Base-by-base conservation (phyloP, 2,888 invertebrate genomes). In the Stenotaenia linearis region DNA sequence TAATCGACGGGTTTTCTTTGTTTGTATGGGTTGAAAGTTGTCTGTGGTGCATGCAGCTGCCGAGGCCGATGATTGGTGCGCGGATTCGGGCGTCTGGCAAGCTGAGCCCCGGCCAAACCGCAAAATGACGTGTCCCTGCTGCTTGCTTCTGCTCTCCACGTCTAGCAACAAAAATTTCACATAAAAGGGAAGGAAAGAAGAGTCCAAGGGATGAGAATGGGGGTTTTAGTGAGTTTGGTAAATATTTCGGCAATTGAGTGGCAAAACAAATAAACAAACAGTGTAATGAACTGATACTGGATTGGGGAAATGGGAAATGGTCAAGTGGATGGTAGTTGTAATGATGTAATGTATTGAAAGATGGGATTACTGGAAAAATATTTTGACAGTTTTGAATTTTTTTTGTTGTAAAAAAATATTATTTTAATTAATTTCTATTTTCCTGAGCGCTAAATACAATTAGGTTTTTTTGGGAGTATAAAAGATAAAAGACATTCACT, bases 81-180 rank as follows among this genome's bases (percentile, higher is more conserved):
- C n/a, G 69, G 25, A 25, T 15, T 69, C 69, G 69, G 69, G 25
- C 69, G 69, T 69, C 69, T 69, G 69, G 69, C 69, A 28, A 69
- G 69, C 69, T 69, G 69, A 69, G 69, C 69, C 69, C 69, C 69
- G 69, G 69, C 69, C 69, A 69, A 69, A 69, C 69, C 69, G 69
- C 69, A 69, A 69, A 69, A 69, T 69, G 69, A 69, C 69, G 69
- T 69, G 69, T 69, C 69, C 69, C 69, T 69, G 69, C 69, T 69
- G 69, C 69, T 69, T 69, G 69, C 28, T 69, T 69, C 69, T 69
- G 25, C 69, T 28, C 69, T 69, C 69, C 12, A 10, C 69, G 25
- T 69, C 28, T 69, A 28, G 50, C 50, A 50, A 50, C 50, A 50
- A 50, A 50, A 50, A 50, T 50, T 50, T 50, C 50, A 50, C 50